Evolutionary conservation across 2,797 vertebrate genomes (phyloP).

Genomic region (Tangara arthus): DNA sequence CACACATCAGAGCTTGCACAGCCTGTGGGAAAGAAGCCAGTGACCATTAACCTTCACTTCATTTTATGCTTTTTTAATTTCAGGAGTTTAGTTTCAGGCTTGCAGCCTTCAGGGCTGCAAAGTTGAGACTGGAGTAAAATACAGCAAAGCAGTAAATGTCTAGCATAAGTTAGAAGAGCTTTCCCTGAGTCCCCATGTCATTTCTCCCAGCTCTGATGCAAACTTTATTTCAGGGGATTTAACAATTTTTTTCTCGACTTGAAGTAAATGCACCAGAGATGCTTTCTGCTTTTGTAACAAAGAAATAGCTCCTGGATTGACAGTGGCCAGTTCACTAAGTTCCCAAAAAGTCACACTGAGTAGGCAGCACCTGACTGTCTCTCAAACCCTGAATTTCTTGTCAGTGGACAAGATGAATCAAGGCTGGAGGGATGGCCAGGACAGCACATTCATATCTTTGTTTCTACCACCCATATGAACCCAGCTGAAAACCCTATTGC

Average conservation of each 20-base stretch:
- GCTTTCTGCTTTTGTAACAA: not conserved
- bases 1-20: not conserved
- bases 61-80: not conserved
- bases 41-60: conserved; percentile 22
- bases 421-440: not conserved
- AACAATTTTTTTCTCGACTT: not conserved
- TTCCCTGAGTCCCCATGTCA: not conserved
- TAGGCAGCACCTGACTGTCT: not conserved
- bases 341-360: not conserved
- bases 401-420: not conserved
- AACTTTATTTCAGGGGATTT: not conserved
- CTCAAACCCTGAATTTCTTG: not conserved
- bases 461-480: not conserved
- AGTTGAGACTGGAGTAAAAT: not conserved
- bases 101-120: not conserved
- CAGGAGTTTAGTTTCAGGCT: not conserved
- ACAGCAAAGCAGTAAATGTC: not conserved
- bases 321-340: not conserved
- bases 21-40: not conserved
- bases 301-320: not conserved
- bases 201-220: not conserved
- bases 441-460: not conserved
- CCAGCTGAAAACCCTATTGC: not conserved
- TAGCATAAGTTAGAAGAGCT: not conserved
- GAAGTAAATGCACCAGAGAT: not conserved